Evolutionary conservation across 2,113 vertebrate genomes (phyloP).

Genomic region (Oncorhynchus masou): DNA sequence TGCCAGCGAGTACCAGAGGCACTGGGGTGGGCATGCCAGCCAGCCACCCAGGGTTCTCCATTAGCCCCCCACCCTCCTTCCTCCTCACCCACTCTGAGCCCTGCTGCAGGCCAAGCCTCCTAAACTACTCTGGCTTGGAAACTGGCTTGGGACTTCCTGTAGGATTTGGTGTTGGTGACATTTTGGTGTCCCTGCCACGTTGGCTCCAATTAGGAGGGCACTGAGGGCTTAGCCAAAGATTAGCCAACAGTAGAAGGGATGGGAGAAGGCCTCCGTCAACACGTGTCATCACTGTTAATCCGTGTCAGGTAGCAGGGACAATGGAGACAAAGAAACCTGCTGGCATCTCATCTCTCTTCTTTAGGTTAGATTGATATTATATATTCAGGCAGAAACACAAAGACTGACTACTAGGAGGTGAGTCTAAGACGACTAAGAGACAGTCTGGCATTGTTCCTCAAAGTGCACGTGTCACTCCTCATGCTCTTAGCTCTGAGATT

Average conservation of each 20-base stretch:
- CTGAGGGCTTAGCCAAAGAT: background rate
- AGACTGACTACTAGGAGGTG: conserved; percentile 31
- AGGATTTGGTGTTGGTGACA: background rate
- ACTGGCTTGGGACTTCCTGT: no score
- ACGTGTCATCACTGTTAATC: no score
- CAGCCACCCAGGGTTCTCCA: background rate
- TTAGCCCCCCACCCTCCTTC: no score
- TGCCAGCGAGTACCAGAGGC: conserved; percentile 52
- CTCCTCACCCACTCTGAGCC: no score
- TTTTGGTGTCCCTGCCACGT: no score
- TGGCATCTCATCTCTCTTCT: conserved; percentile 42
- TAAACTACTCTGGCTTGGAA: no score
- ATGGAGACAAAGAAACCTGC: background rate
- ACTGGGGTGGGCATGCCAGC: conserved; percentile 17
- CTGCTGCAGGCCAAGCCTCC: no score
- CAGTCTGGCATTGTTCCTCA: conserved; percentile 64
- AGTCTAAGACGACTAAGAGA: conserved; percentile 58
- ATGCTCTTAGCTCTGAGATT: conserved; percentile 63
- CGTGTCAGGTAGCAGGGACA: background rate
- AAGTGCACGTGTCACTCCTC: conserved; percentile 67
- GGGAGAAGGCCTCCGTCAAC: conserved; percentile 9
- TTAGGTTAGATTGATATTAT: conserved; percentile 54
- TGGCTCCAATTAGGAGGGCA: background rate
- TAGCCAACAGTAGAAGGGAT: background rate
- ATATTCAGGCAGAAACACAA: conserved; percentile 44